Base-by-base conservation (phyloP, 2,888 invertebrate genomes). In the Stenotaenia linearis region DNA sequence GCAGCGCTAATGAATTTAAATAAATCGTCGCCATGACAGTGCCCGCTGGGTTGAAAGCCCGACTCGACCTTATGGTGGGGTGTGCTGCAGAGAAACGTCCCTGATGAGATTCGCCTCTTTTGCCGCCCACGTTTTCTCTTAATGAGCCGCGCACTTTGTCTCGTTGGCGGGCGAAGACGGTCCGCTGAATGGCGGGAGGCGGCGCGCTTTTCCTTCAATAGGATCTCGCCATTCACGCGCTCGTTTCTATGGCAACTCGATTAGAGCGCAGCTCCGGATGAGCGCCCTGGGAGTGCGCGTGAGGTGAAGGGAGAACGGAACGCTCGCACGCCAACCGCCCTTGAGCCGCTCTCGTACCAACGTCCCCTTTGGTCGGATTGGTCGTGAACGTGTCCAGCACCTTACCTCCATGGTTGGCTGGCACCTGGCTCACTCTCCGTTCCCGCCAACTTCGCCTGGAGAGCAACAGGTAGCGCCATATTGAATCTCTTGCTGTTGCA, bases 401-500 rank as follows among this genome's bases (percentile, higher is more conserved):
- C 37, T 32, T 32, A 21, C 75, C 77, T 77, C 78, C 78, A 78
- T 78, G 78, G 78, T 78, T 32, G 78, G 78, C 78, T 78, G 78
- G 56, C 45, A 28, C 78, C 18, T 78, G 78, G 78, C 61, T 18
- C 45, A 32, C 61, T 28, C 61, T 79, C 35, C 56, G 50, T 56
- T 78, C 78, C 50, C 78, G 28, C 78, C 69, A 74, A 28, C 35
- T 21, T 77, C 77, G 32, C 45, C 77, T 21, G 37, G 40, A 35
- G 75, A 79, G 79, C 79, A 79, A 79, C 79, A 79, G 79, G 79
- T 79, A 79, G 28, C 79, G 79, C 79, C 79, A 79, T 79, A 79
- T 79, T 79, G 79, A 50, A 79, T 30, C 50, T 74, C n/a, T 79
- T 78, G 61, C 61, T 7, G 45, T 12, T 45, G 45, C 45, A 25